Evolutionary conservation across 2,888 invertebrate species (phyloP).

Genomic region (Oeneis ivallda): DNA sequence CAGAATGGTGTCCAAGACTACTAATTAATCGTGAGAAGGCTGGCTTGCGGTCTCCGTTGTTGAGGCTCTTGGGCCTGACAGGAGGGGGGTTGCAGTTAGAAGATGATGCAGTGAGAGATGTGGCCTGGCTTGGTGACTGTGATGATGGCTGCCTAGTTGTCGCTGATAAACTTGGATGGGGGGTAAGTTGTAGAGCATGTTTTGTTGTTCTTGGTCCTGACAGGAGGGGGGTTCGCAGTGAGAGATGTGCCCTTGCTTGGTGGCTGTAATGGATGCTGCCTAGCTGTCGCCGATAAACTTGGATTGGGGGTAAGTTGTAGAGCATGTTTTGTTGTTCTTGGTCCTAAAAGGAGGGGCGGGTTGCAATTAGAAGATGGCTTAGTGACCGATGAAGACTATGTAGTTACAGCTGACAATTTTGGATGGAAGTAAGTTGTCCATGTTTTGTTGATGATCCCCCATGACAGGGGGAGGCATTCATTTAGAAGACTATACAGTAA

Average conservation of each 20-base stretch:
- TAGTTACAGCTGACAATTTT: constrained; percentile 86
- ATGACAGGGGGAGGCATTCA: constrained; percentile 83
- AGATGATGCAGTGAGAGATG: constrained; percentile 85
- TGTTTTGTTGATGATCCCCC: constrained; percentile 56
- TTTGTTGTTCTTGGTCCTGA: constrained; percentile 60
- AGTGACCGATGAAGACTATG: constrained; percentile 90
- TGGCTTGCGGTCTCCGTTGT: constrained; percentile 60
- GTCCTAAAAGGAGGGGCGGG: constrained; percentile 78
- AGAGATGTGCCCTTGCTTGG: constrained; percentile 91
- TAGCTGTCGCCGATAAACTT: constrained; percentile 86
- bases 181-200: constrained; percentile 71
- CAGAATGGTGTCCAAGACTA: constrained; percentile 88
- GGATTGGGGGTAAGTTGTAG: constrained; percentile 87
- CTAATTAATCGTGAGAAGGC: constrained; percentile 93
- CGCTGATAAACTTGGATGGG: constrained; percentile 90
- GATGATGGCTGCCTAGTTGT: constrained; percentile 89
- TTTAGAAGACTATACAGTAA: constrained; percentile 77
- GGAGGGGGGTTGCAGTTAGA: constrained; percentile 87
- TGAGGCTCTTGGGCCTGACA: constrained; percentile 61
- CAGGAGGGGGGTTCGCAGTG: constrained; percentile 83
- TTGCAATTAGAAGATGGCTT: constrained; percentile 89
- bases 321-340: constrained; percentile 51
- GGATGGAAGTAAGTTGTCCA: constrained; percentile 86
- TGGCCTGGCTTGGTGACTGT: constrained; percentile 91
- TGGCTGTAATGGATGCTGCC: constrained; percentile 91